Conservation (phyloP, 2,113 vertebrate genomes). For the Hemibagrus wyckioides region DNA sequence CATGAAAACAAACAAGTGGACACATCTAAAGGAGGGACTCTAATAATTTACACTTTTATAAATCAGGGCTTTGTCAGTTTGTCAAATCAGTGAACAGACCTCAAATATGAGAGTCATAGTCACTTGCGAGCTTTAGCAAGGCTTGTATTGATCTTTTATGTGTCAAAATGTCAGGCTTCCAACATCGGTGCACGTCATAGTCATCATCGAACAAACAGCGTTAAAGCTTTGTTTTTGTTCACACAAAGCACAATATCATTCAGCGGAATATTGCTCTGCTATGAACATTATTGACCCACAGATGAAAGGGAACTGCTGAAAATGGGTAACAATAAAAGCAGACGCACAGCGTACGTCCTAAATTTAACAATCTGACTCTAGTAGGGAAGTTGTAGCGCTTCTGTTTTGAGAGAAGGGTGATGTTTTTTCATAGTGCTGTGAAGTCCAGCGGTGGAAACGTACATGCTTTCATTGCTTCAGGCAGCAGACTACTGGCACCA, state of each 20-base stretch:
- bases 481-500: conserved; percentile 35
- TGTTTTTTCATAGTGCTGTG: conserved; percentile 22
- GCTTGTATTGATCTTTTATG: background rate
- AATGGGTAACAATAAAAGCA: background rate
- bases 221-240: conserved; percentile 7
- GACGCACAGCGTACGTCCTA: background rate
- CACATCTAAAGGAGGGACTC: background rate
- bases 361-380: background rate
- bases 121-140: background rate
- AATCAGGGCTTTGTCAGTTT: conserved; percentile 36
- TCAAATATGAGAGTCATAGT: conserved; percentile 16
- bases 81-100: conserved; percentile 39
- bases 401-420: background rate
- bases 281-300: background rate
- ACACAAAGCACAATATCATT: conserved; percentile 15
- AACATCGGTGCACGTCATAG: background rate
- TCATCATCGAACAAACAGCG: background rate
- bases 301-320: background rate
- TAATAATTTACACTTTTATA: conserved; percentile 41
- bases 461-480: conserved; percentile 32
- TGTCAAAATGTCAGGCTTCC: background rate
- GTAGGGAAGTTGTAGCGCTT: background rate
- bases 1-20: background rate
- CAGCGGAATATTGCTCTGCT: background rate
- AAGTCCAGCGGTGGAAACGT: conserved; percentile 4